phyloP scores from a whole-genome alignment of 2,888 invertebrate species.

The Gibbula magus region DNA sequence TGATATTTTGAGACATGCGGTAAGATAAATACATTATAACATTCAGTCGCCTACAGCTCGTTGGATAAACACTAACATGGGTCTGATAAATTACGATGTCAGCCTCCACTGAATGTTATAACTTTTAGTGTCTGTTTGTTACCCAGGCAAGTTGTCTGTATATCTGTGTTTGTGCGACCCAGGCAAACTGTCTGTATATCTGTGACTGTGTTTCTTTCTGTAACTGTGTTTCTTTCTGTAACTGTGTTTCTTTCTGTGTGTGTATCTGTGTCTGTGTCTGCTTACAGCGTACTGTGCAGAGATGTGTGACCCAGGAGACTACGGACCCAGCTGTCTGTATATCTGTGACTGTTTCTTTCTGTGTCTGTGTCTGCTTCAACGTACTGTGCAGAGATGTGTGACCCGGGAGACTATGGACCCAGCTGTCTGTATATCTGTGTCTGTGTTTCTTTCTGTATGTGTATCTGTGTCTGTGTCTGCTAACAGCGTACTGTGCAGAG shows the following conservation, averaged over 20 bases:
- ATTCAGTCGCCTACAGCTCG: no score
- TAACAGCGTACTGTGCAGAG: conserved; percentile 45
- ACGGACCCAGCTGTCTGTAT: conserved; percentile 83
- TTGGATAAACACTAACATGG: no score
- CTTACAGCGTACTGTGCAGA: conserved; percentile 46
- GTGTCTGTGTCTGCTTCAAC: conserved; percentile 29
- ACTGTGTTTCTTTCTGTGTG: no score
- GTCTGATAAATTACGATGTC: no score
- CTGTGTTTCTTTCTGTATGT: background rate
- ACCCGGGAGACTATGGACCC: conserved; percentile 83
- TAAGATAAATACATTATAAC: no score
- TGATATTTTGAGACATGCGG: no score
- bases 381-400: conserved; percentile 48
- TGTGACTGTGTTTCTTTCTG: no score
- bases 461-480: background rate
- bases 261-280: background rate
- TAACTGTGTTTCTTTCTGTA: background rate
- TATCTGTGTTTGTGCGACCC: conserved; percentile 75
- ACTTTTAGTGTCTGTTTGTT: no score
- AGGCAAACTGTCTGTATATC: conserved; percentile 81
- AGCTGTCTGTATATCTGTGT: conserved; percentile 78
- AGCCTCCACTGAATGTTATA: no score
- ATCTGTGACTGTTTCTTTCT: conserved; percentile 82
- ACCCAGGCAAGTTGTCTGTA: no score
- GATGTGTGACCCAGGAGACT: conserved; percentile 79